Evolutionary conservation across 2,113 vertebrate species (phyloP).

Genomic region (Chlorodrepanis virens): DNA sequence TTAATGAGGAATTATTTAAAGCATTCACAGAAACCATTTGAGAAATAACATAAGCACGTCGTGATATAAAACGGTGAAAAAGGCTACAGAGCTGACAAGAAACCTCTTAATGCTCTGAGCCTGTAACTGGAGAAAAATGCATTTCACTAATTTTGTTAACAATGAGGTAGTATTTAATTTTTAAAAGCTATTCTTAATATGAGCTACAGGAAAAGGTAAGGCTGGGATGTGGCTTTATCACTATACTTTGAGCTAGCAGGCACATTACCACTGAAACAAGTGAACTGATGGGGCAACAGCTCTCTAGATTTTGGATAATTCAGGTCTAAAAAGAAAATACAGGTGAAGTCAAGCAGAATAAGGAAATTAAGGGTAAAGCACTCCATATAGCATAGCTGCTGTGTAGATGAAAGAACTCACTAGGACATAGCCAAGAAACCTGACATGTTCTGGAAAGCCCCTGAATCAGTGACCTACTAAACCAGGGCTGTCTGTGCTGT

Average conservation of each 20-base stretch:
- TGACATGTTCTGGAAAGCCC: background rate
- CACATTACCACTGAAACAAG: background rate
- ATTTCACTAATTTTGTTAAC: background rate
- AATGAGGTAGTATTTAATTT: background rate
- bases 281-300: background rate
- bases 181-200: background rate
- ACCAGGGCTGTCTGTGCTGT: background rate
- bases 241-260: background rate
- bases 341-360: background rate
- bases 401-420: background rate
- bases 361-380: background rate
- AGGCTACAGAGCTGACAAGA: background rate
- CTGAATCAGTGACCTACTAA: background rate
- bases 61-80: background rate
- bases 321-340: background rate
- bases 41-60: background rate
- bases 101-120: background rate
- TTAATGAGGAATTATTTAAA: slow-evolving; percentile 80
- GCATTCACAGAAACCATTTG: background rate
- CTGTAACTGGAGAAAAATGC: background rate
- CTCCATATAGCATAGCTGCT: background rate
- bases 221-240: background rate
- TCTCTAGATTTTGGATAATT: background rate
- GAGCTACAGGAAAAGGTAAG: background rate
- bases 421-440: background rate